These are phyloP conservation scores for Yponomeuta cagnagella DNA, from an alignment of 2,888 invertebrate genomes.

Conservation along the genomic window DNA sequence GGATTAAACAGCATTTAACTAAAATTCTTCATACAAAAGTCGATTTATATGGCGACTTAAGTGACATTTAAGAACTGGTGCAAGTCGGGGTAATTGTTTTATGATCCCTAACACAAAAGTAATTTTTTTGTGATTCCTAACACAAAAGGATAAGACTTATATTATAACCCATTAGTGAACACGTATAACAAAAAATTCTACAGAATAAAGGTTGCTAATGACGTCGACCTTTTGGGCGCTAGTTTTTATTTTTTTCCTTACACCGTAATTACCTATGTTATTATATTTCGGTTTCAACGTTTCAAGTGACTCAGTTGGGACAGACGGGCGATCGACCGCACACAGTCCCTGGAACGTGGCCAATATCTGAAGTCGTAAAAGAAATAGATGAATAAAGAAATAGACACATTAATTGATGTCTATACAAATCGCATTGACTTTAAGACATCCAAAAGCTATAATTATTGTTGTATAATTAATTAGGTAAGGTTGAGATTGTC, in stretches of 20 bases:
- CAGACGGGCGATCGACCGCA: conserved; percentile 37
- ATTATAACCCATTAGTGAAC: background rate
- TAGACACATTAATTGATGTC: background rate
- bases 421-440: background rate
- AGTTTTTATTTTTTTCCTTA: background rate
- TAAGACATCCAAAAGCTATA: background rate
- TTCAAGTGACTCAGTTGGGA: conserved; percentile 7
- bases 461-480: too few relatives aligned
- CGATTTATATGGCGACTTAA: too few relatives aligned
- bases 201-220: background rate
- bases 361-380: conserved; percentile 31
- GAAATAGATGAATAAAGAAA: conserved; percentile 13
- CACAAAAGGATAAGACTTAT: background rate
- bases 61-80: too few relatives aligned
- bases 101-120: too few relatives aligned
- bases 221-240: background rate
- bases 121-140: too few relatives aligned
- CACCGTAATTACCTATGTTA: background rate
- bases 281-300: background rate
- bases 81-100: too few relatives aligned
- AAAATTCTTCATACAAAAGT: too few relatives aligned
- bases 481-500: too few relatives aligned
- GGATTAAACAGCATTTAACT: too few relatives aligned
- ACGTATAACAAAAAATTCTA: background rate
- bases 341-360: conserved; percentile 50